These are phyloP conservation scores for Euspilapteryx auroguttella DNA, from an alignment of 2,888 invertebrate genomes.

Conservation along the genomic window DNA sequence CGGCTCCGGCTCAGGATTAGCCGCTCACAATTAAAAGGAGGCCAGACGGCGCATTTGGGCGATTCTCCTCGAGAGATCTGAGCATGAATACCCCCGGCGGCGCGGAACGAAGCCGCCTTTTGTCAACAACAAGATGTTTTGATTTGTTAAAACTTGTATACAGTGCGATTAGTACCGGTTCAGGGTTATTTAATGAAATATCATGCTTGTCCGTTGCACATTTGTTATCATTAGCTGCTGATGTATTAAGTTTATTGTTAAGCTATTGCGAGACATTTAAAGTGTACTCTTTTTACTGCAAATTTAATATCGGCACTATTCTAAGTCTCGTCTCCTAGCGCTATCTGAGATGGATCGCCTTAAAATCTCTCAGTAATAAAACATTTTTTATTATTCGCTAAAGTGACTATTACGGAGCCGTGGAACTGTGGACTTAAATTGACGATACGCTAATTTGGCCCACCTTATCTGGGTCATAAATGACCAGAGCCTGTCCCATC, in stretches of 20 bases:
- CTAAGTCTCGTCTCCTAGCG: too few relatives aligned
- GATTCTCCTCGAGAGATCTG: conserved; percentile 17
- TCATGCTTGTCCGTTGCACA: conserved; percentile 20
- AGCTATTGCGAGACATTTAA: too few relatives aligned
- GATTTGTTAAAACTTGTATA: conserved; percentile 10
- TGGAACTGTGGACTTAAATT: too few relatives aligned
- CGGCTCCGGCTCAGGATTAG: conserved; percentile 27
- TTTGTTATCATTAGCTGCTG: too few relatives aligned
- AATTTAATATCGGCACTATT: too few relatives aligned
- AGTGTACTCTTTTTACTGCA: too few relatives aligned
- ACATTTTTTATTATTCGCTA: too few relatives aligned
- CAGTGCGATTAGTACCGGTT: too few relatives aligned
- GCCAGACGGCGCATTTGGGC: conserved; percentile 17
- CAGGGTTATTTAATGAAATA: conserved; percentile 11
- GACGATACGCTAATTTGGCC: conserved; percentile 24
- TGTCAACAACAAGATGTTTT: conserved; percentile 7
- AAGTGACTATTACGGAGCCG: too few relatives aligned
- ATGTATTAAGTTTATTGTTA: too few relatives aligned
- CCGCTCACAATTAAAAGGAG: conserved; percentile 31
- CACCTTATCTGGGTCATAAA: conserved; percentile 15
- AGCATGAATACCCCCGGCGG: conserved; percentile 21
- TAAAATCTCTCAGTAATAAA: too few relatives aligned
- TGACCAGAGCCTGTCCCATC: conserved; percentile 14
- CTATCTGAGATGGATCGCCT: too few relatives aligned
- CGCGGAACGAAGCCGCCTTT: conserved; percentile 4